Base-by-base conservation (phyloP, 1,140 invertebrate genomes). In the Antheraea pernyi region DNA sequence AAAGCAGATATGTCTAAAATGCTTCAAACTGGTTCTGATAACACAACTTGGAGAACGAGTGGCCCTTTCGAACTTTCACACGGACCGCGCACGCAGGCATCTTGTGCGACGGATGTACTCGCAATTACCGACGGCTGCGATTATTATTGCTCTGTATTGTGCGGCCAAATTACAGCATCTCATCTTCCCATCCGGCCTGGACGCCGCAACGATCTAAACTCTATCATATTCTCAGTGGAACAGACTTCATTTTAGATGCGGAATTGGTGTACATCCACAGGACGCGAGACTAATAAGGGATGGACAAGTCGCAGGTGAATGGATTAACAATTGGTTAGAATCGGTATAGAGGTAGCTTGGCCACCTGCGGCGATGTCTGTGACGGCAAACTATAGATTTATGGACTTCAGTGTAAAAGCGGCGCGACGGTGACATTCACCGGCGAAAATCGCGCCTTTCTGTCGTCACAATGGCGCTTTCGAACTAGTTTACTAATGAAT, bases 101-200 rank as follows among this genome's bases (percentile, higher is more conserved):
- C 76, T 83, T 67, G 73, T 73, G 71, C 74, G 69, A 80, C 88
- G 88, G 88, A 90, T 88, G 85, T 85, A 83, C 80, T 78, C 81
- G 85, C 85, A 87, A 88, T 90, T 88, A 90, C 86, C 78, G 71
- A 70, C 73, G 75, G 77, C 73, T 77, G 75, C 84, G 82, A 85
- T 87, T 88, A 87, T 88, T 86, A 89, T 84, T 88, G 78, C 77
- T 82, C 79, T 74, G 81, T 82, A 90, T 90, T 88, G 88, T 90
- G 81, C 78, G 79, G 78, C 85, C 85, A 81, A 88, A 90, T 85
- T 87, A 84, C 80, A 81, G 78, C 85, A 78, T 86, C 85, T 88
- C 86, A 72, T 80, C 84, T 86, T 88, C 84, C 86, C 86, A 87
- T 88, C 86, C 85, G 85, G 82, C 75, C 59, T 60, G 64, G 5